phyloP scores from a whole-genome alignment of 2,113 vertebrate species.

The Centropristis striata region DNA sequence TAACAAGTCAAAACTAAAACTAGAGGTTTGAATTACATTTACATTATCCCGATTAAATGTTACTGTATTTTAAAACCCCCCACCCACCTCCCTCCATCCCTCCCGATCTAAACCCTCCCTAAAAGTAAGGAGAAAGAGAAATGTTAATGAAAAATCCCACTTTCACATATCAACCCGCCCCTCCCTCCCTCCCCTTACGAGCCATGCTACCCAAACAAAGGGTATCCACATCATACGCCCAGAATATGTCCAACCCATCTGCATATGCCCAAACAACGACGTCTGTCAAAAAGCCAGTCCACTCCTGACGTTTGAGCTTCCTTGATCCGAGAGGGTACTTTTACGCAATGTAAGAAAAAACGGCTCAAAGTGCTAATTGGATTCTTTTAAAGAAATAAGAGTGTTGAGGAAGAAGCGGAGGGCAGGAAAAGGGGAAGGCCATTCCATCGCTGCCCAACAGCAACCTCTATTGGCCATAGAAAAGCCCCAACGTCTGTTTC shows the following conservation, averaged over 20 bases:
- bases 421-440: conserved; percentile 45
- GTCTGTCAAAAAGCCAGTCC: conserved; percentile 53
- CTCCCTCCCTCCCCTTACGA: conserved; percentile 30
- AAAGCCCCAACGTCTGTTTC: conserved; percentile 60
- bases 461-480: conserved; percentile 74
- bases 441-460: conserved; percentile 75
- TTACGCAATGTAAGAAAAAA: conserved; percentile 68
- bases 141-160: conserved; percentile 57
- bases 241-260: conserved; percentile 35
- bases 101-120: conserved; percentile 53
- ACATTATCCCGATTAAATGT: conserved; percentile 78
- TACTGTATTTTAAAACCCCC: conserved; percentile 40
- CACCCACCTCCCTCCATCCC: conserved; percentile 15
- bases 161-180: conserved; percentile 33
- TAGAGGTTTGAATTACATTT: conserved; percentile 77
- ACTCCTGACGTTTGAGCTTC: conserved; percentile 60
- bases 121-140: conserved; percentile 62
- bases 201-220: conserved; percentile 46
- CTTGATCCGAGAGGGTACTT: conserved; percentile 54
- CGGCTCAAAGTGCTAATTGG: conserved; percentile 83
- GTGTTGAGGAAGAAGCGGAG: conserved; percentile 57
- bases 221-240: conserved; percentile 28
- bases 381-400: conserved; percentile 72
- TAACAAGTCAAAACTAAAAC: conserved; percentile 79
- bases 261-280: conserved; percentile 48